Evolutionary conservation across 2,888 invertebrate species (phyloP), one percentile per base, ranked within the genome.

Genomic region (Drosophila testacea): DNA sequence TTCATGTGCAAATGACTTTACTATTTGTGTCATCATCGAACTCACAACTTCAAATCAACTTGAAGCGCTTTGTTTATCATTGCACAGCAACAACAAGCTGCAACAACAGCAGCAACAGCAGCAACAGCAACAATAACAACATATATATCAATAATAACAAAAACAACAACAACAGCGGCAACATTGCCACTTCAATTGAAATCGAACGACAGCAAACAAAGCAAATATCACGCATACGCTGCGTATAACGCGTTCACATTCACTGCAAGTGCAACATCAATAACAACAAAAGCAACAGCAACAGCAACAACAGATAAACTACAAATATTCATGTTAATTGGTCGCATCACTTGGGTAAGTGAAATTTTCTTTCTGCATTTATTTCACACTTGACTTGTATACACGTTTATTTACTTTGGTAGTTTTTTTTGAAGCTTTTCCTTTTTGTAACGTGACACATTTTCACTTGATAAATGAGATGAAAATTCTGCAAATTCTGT

Each of bases 201-300:
- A 66, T 52, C 41, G 28, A 59, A 57, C 50, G 57, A 34, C 59
- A 66, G 16, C 30, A 46, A 22, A 13, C 42, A 34, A 61, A 47
- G 44, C 44, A 56, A 63, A 63, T 55, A 75, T 76, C 77, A 73
- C 77, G 77, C 70, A 77, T 77, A 61, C 76, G 76, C 73, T 57
- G 62, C 66, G 63, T 69, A 56, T 32, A 62, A 63, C 69, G 60
- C 67, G 64, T 51, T 42, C 32, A 39, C 44, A 50, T 22, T 27
- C 22, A 22, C 50, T 34, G 50, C 34, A 51, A 41, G 36, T 22
- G 11, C 41, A 27, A 32, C 30, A 42, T 16, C 16, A 27, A 27
- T 13, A 44, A 30, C 27, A 27, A 27, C 51, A 46, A 42, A 28
- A 54, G 10, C 13, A 41, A 28, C 36, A 28, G 6, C 52, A 27